phyloP scores from a whole-genome alignment of 2,113 vertebrate genomes.

The Chamaetylas fuelleborni region DNA sequence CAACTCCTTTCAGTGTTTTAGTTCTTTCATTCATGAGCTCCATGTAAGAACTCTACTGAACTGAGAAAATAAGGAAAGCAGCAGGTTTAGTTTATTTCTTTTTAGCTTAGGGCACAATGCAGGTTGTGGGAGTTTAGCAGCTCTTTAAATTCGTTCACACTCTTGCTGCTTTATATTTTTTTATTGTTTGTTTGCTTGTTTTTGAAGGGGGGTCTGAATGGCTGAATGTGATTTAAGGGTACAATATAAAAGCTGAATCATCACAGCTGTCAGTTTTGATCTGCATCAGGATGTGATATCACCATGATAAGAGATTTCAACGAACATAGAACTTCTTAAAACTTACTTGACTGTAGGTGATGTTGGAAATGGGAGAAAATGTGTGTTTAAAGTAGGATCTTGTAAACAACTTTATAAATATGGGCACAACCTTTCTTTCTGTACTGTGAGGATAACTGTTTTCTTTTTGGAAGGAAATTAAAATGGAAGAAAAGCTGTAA shows the following conservation, averaged over 20 bases:
- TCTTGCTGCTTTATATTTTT: not conserved
- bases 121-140: not conserved
- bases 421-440: not conserved
- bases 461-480: not conserved
- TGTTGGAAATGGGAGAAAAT: not conserved
- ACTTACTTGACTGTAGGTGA: not conserved
- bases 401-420: not conserved
- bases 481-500: not conserved
- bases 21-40: not conserved
- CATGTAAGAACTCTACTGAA: not conserved
- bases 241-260: not conserved
- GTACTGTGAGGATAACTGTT: not conserved
- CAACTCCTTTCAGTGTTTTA: not conserved
- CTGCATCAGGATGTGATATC: not conserved
- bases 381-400: not conserved
- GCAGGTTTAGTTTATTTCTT: not conserved
- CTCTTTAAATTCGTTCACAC: not conserved
- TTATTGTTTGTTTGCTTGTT: not conserved
- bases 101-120: not conserved
- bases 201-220: not conserved
- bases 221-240: not conserved
- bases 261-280: not conserved
- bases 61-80: not conserved
- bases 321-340: not conserved
- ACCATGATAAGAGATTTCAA: not conserved